Evolutionary conservation across 2,888 invertebrate species (phyloP).

Genomic region (Chrysolina americana): DNA sequence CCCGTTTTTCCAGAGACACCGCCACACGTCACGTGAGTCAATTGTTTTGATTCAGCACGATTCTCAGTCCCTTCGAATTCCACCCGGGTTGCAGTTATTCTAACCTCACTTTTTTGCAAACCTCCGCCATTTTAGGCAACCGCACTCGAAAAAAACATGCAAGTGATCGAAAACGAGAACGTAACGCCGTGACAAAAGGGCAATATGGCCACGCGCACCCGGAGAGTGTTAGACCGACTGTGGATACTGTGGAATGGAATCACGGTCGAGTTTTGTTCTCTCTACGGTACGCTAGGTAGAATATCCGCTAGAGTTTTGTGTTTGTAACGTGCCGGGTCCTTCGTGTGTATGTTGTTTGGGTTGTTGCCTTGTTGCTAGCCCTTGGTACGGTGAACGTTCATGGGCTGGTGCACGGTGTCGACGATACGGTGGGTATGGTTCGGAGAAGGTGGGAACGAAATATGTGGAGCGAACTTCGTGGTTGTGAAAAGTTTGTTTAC

Average conservation of each 20-base stretch:
- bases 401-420: constrained; percentile 30
- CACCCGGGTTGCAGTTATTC: no score
- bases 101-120: constrained; percentile 17
- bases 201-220: constrained; percentile 21
- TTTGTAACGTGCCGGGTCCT: constrained; percentile 32
- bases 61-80: not conserved
- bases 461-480: constrained; percentile 3
- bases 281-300: constrained; percentile 10
- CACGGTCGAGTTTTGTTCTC: constrained; percentile 32
- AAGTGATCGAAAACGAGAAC: constrained; percentile 13
- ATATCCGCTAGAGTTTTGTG: constrained; percentile 14
- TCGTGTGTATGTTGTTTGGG: constrained; percentile 29
- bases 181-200: constrained; percentile 26
- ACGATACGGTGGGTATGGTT: constrained; percentile 24
- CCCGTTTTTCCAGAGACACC: not conserved
- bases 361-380: constrained; percentile 20
- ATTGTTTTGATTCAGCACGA: not conserved
- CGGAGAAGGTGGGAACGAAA: constrained; percentile 1
- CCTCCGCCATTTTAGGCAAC: not conserved
- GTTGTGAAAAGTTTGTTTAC: not conserved
- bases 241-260: constrained; percentile 7
- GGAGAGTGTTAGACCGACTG: constrained; percentile 16
- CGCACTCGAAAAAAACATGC: not conserved
- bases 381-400: constrained; percentile 38
- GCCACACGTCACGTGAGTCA: not conserved